A percentile compares a stretch with the other conserved stretches of the same genome.
These are phyloP conservation scores for Calidris pugnax DNA, from an alignment of 2,113 vertebrate genomes.

Conservation along the genomic window DNA sequence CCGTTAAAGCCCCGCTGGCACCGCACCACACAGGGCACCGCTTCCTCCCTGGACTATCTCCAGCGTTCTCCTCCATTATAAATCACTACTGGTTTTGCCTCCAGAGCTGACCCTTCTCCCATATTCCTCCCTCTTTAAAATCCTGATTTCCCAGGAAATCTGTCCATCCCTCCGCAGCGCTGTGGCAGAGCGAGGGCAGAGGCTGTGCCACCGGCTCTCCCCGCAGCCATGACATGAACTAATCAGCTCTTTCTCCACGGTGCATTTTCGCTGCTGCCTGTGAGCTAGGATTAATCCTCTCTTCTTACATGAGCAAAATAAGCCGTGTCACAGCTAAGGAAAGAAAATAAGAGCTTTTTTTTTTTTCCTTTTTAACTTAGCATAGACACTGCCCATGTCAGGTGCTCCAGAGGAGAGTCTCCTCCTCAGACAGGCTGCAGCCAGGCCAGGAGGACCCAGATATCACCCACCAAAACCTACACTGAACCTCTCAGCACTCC, in stretches of 20 bases:
- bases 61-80: background rate
- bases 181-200: background rate
- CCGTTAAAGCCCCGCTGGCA: background rate
- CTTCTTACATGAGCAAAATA: background rate
- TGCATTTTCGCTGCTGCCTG: background rate
- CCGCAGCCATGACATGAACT: background rate
- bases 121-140: background rate
- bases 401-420: background rate
- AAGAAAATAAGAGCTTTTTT: background rate
- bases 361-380: background rate
- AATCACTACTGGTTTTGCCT: background rate
- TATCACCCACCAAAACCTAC: background rate
- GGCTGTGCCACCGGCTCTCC: background rate
- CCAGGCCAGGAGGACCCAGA: background rate
- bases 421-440: too few relatives aligned
- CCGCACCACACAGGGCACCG: background rate
- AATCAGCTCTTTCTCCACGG: background rate
- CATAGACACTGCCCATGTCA: background rate
- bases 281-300: constrained; percentile 1
- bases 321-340: background rate
- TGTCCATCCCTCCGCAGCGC: background rate
- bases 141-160: background rate
- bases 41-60: background rate
- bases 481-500: background rate
- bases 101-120: background rate